phyloP scores from a whole-genome alignment of 2,113 vertebrate genomes.

The Halcyon senegalensis region DNA sequence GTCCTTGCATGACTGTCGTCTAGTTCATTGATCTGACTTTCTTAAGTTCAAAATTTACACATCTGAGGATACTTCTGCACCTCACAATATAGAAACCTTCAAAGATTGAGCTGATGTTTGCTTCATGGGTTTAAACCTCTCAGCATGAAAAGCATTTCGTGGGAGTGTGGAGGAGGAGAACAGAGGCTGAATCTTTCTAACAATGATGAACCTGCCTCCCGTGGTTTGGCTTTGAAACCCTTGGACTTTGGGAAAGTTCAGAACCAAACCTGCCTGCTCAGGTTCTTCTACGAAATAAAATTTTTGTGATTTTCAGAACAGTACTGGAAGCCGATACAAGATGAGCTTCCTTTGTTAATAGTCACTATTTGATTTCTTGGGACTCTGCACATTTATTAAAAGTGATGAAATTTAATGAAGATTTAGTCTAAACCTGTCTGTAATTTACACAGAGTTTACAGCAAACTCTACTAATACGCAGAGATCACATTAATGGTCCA shows the following conservation, averaged over 20 bases:
- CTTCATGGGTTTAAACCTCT: constrained; percentile 27
- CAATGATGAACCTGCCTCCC: neutral
- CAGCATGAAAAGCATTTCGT: neutral
- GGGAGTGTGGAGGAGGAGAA: neutral
- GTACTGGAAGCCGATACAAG: neutral
- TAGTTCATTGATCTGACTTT: constrained; percentile 57
- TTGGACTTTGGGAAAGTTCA: neutral
- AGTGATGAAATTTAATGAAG: constrained; percentile 19
- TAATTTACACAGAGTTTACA: constrained; percentile 36
- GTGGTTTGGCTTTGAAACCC: neutral
- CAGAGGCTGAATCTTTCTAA: neutral
- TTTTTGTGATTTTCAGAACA: neutral
- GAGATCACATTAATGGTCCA: constrained; percentile 60
- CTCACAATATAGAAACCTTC: constrained; percentile 35
- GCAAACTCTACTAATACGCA: constrained; percentile 61
- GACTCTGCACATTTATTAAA: neutral
- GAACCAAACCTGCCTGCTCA: neutral
- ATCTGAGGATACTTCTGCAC: constrained; percentile 51
- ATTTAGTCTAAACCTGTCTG: constrained; percentile 16
- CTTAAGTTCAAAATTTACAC: constrained; percentile 57
- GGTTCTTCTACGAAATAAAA: neutral
- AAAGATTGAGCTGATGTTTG: constrained; percentile 25
- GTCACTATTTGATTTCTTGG: neutral
- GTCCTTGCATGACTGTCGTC: constrained; percentile 55
- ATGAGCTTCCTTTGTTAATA: neutral